Evolutionary conservation across 2,113 vertebrate genomes (phyloP).

Genomic region (Podocnemis expansa): DNA sequence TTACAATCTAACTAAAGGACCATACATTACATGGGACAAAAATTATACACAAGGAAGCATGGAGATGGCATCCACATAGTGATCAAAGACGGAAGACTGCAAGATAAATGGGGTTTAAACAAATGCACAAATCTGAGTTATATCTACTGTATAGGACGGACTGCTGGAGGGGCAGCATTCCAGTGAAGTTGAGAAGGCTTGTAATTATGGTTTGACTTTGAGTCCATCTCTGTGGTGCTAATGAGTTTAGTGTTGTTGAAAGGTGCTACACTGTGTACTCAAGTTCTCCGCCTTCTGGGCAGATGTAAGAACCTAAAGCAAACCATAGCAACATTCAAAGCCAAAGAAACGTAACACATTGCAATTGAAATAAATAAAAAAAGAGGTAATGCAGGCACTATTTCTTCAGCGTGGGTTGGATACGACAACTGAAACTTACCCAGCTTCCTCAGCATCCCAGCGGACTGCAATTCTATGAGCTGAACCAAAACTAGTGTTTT

Average conservation of each 20-base stretch:
- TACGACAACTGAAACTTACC: neutral
- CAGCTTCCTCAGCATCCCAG: fast-evolving
- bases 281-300: fast-evolving
- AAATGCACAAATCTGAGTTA: neutral
- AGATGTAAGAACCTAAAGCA: neutral
- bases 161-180: fast-evolving
- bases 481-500: neutral
- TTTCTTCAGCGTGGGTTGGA: neutral
- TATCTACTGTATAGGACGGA: neutral
- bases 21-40: neutral
- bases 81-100: neutral
- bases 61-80: neutral
- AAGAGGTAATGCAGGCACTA: neutral
- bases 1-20: neutral
- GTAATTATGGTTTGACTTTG: neutral
- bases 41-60: neutral
- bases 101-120: neutral
- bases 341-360: neutral
- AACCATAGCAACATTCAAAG: neutral
- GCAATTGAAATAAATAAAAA: neutral
- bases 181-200: neutral
- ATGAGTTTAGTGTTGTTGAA: neutral
- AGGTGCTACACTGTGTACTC: neutral
- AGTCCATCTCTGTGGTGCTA: neutral
- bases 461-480: neutral